These are phyloP conservation scores for Acanthopleura granulata DNA, from an alignment of 2,888 invertebrate species.

Conservation along the genomic window DNA sequence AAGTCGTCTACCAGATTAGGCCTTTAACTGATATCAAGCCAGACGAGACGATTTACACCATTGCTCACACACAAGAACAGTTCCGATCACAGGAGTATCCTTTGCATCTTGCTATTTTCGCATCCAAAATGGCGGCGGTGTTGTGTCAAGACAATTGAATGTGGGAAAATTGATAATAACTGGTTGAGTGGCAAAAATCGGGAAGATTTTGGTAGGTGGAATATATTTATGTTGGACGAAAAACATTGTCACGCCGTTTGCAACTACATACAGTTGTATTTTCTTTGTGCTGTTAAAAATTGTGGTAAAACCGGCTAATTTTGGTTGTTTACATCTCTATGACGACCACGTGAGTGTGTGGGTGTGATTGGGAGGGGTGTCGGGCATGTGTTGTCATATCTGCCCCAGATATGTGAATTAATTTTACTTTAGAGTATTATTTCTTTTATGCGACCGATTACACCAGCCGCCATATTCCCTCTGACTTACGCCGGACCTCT, in stretches of 20 bases:
- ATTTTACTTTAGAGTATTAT: too few species aligned
- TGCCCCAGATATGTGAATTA: too few species aligned
- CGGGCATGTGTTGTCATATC: too few species aligned
- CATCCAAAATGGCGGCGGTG: constrained; percentile 65
- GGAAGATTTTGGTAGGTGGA: too few species aligned
- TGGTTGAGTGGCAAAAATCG: too few species aligned
- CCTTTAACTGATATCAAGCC: constrained; percentile 44
- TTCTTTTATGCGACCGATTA: too few species aligned
- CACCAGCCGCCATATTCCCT: too few species aligned
- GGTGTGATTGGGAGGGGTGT: background rate
- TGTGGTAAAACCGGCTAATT: constrained; percentile 4
- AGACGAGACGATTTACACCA: constrained; percentile 57
- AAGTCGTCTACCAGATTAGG: constrained; percentile 51
- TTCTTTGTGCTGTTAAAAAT: background rate
- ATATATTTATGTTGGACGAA: background rate
- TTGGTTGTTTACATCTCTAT: constrained; percentile 44
- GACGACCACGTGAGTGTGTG: constrained; percentile 37
- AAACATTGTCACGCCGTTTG: background rate
- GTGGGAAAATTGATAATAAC: too few species aligned
- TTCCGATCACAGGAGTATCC: constrained; percentile 67
- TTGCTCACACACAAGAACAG: constrained; percentile 65
- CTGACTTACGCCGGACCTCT: too few species aligned
- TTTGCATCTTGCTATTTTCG: constrained; percentile 45
- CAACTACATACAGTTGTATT: background rate
- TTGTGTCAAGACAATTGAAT: constrained; percentile 26